Evolutionary conservation across 2,888 invertebrate species (phyloP).

Genomic region (Synanthedon myopaeformis): DNA sequence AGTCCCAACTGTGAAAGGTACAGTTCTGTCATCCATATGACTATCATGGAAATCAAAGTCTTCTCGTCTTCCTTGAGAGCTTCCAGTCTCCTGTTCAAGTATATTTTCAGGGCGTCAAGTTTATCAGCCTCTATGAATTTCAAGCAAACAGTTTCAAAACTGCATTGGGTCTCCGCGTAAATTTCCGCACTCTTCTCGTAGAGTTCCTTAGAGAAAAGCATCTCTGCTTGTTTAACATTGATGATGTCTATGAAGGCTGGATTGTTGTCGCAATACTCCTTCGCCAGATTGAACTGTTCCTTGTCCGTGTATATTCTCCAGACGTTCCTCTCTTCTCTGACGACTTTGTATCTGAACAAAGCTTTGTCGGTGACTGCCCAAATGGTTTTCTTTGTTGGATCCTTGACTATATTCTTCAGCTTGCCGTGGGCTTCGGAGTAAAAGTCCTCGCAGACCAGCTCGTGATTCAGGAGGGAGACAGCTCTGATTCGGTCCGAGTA

Average conservation of each 20-base stretch:
- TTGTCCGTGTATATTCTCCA: constrained; percentile 91
- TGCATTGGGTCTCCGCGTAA: constrained; percentile 90
- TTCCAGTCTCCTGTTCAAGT: constrained; percentile 85
- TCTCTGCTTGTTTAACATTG: constrained; percentile 88
- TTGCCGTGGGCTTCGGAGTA: constrained; percentile 85
- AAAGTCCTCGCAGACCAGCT: constrained; percentile 87
- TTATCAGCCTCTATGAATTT: constrained; percentile 88
- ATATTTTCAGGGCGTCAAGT: constrained; percentile 88
- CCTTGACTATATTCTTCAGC: constrained; percentile 83
- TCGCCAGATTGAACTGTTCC: constrained; percentile 88
- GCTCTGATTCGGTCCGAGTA: constrained; percentile 87
- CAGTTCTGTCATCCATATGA: constrained; percentile 94
- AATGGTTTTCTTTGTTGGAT: constrained; percentile 80
- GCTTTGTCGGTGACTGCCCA: constrained; percentile 89
- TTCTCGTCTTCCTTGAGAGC: constrained; percentile 79
- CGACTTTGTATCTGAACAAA: constrained; percentile 87
- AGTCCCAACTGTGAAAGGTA: constrained; percentile 90
- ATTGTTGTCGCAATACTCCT: constrained; percentile 84
- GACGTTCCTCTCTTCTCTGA: constrained; percentile 85
- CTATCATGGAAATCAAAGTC: constrained; percentile 91
- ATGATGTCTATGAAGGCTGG: constrained; percentile 86
- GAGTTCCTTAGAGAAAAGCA: constrained; percentile 81
- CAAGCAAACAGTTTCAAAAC: constrained; percentile 94
- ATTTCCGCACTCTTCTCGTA: constrained; percentile 87
- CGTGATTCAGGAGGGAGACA: constrained; percentile 86